phyloP scores from a whole-genome alignment of 2,113 vertebrate species.

The Oenanthe oenanthe region DNA sequence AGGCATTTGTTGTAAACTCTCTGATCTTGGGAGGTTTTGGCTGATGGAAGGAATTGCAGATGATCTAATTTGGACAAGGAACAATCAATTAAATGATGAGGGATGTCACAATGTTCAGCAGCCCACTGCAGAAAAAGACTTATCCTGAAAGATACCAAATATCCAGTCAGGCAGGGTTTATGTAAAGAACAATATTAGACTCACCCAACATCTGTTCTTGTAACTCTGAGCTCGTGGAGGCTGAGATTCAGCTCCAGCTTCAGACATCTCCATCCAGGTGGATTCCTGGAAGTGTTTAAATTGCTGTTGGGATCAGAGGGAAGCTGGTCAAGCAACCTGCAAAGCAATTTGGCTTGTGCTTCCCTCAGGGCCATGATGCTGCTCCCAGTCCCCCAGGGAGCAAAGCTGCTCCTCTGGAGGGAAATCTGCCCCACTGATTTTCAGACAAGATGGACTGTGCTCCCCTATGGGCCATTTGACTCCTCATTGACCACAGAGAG shows the following conservation, averaged over 20 bases:
- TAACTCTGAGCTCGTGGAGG: neutral
- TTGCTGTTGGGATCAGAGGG: neutral
- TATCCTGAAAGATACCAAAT: neutral
- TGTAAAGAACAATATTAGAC: neutral
- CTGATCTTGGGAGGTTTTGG: neutral
- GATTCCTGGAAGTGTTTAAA: neutral
- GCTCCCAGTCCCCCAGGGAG: neutral
- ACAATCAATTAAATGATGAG: neutral
- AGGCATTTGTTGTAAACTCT: neutral
- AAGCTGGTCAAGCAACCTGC: neutral
- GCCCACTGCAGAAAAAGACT: neutral
- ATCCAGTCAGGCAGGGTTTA: neutral
- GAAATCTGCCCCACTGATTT: neutral
- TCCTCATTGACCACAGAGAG: neutral
- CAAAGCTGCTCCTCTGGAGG: neutral
- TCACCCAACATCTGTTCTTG: neutral
- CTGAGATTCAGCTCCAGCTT: neutral
- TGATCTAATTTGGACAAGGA: neutral
- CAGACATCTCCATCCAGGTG: neutral
- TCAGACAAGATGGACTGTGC: fast-evolving
- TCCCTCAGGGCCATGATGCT: neutral
- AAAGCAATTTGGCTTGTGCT: neutral
- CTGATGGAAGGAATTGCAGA: neutral
- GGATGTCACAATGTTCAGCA: neutral
- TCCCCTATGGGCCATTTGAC: neutral